Evolutionary conservation across 2,888 invertebrate species (phyloP), one percentile per base, ranked within the genome.

Genomic region (Chorisops tibialis): DNA sequence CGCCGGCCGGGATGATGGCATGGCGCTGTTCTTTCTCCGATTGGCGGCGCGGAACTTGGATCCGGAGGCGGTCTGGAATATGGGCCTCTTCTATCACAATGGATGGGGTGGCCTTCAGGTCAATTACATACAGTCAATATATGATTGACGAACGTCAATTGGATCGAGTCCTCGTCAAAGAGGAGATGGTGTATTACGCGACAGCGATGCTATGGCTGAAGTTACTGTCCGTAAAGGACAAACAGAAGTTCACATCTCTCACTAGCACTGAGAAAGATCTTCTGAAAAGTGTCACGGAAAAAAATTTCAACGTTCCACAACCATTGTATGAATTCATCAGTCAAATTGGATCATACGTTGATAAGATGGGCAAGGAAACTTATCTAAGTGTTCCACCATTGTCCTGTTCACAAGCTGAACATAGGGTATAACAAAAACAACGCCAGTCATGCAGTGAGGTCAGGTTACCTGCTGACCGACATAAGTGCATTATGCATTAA

Each of bases 311-410:
- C n/a, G 49, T 49, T 7, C 49, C 49, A 11, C 14, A 11, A n/a
- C 49, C 49, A 24, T 4, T 49, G 5, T 12, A 4, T 4, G 16
- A 11, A 3, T 49, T 22, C 24, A 11, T 49, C 5, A 9, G 16
- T 3, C 21, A 49, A 11, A 49, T 49, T 9, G 49, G 49, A 22
- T 14, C 21, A 7, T 49, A 49, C 24, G 22, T 24, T 7, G 49
- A 49, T n/a, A 49, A 49, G 24, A 21, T 49, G 24, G 49, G 49
- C 14, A 49, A 49, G 5, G 14, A 49, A 49, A 49, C 49, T 2
- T 19, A 19, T 1, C n/a, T 49, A 22, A 24, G 6, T 4, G 5
- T 49, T 22, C 5, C 9, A 4, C 6, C 12, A 3, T n/a, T 49
- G 9, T 24, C 49, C n/a, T n/a, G n/a, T n/a, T n/a, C n/a, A n/a